Evolutionary conservation across 2,888 invertebrate genomes (phyloP).

Genomic region (Leptinotarsa tumamoca): DNA sequence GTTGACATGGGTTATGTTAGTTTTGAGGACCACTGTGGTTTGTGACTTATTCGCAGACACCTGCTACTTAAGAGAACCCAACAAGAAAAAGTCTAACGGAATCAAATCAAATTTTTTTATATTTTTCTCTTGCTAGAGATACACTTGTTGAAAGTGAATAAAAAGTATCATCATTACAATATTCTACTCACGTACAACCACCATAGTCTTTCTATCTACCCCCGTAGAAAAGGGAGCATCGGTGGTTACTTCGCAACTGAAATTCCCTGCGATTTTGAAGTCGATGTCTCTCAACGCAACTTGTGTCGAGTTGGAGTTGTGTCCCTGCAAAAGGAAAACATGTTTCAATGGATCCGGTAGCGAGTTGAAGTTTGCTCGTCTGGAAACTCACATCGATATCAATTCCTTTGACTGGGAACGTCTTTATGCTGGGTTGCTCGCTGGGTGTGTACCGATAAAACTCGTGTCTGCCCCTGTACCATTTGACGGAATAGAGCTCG

Average conservation of each 20-base stretch:
- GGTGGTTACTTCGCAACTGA: constrained; percentile 83
- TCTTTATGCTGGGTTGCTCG: constrained; percentile 76
- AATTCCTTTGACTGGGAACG: constrained; percentile 81
- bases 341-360: not conserved
- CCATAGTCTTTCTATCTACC: constrained; percentile 74
- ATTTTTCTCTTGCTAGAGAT: no score
- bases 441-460: constrained; percentile 87
- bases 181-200: constrained; percentile 78
- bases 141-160: not conserved
- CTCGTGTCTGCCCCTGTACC: constrained; percentile 86
- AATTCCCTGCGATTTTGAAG: constrained; percentile 79
- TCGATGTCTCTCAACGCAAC: constrained; percentile 79
- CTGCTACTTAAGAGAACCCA: no score
- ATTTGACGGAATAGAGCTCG: constrained; percentile 85
- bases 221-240: constrained; percentile 78
- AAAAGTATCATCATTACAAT: not conserved
- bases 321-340: constrained; percentile 69
- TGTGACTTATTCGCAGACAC: no score
- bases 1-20: no score
- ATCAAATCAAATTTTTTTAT: no score
- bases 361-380: not conserved
- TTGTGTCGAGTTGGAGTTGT: constrained; percentile 80
- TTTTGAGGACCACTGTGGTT: no score
- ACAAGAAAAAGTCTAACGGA: no score
- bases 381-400: constrained; percentile 79